Base-by-base conservation (phyloP, 2,113 vertebrate species). In the Garra rufa region DNA sequence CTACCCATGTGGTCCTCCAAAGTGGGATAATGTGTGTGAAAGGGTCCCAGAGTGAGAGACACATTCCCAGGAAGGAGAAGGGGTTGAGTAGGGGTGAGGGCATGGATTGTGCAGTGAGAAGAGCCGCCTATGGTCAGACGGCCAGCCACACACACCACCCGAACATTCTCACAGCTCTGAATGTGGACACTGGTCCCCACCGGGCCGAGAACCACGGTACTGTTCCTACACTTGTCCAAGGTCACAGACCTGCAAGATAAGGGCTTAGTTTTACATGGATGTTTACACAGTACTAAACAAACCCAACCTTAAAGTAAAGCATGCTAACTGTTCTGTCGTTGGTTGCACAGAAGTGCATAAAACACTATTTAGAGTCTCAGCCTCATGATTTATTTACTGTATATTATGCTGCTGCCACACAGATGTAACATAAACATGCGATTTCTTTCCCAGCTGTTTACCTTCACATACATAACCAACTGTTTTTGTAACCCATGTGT, bases 1-100 rank as follows among this genome's bases (percentile, higher is more conserved):
- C 93, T 95, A 87, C 95, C 98, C 98, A 99, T 99, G 87, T 99
- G 97, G 70, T 99, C 98, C 89, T 99, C 98, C 61, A 99, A 92
- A 94, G 95, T 94, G 6, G 98, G 97, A 65, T 99, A 99, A 82
- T 98, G 94, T 0, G 96, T 97, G 88, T 99, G 97, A 92, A 95
- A 99, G 52, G 98, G 98, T 26, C 95, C 97, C 84, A 99, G 94
- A 17, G 94, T 97, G 50, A 96, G 89, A 3, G 89, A 92, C 10
- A 88, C 81, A 87, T 99, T 99, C 8, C 98, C 98, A 0, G 95
- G 94, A 5, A 99, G 93, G 65, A 99, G 92, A 76, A 99, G 92
- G 7, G 98, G 98, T 50, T 93, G 94, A 0, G 95, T 97, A 44
- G 98, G 96, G 0, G 97, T 98, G 75, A 99, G 93, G 9, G 92